Evolutionary conservation across 1,140 invertebrate species (phyloP).

Genomic region (Steinernema khuongi): DNA sequence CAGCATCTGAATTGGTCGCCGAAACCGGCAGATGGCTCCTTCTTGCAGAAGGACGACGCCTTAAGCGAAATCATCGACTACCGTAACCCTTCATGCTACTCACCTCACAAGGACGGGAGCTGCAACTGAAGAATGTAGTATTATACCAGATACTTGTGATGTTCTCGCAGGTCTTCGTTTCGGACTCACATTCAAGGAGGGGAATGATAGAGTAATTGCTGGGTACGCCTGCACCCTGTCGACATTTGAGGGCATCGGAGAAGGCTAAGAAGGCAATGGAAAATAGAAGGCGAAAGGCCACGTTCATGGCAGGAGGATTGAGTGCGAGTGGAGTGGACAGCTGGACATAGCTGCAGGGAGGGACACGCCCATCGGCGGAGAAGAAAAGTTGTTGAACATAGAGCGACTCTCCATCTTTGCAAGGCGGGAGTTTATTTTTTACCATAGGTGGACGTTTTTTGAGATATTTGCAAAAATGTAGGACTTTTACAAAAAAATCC

Average conservation of each 20-base stretch:
- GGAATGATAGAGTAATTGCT: not conserved
- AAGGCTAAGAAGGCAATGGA: not conserved
- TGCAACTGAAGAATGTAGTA: not conserved
- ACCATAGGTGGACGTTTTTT: too few relatives aligned
- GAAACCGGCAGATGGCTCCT: not conserved
- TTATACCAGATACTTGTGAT: not conserved
- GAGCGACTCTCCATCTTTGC: too few relatives aligned
- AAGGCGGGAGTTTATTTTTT: too few relatives aligned
- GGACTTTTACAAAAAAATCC: too few relatives aligned
- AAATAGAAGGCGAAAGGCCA: not conserved
- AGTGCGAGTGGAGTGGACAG: too few relatives aligned
- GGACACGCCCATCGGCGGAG: too few relatives aligned
- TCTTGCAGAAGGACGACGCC: not conserved
- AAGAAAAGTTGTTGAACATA: too few relatives aligned
- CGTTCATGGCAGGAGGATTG: not conserved
- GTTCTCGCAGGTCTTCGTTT: not conserved
- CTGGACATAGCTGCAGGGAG: too few relatives aligned
- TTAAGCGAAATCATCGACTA: not conserved
- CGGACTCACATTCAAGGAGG: not conserved
- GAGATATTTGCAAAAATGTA: too few relatives aligned
- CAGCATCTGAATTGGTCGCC: not conserved
- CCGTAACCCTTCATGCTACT: not conserved
- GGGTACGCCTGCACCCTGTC: not conserved
- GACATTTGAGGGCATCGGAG: not conserved
- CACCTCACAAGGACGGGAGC: too few relatives aligned